Conservation (phyloP, 2,797 vertebrate genomes). For the Melanogrammus aeglefinus region DNA sequence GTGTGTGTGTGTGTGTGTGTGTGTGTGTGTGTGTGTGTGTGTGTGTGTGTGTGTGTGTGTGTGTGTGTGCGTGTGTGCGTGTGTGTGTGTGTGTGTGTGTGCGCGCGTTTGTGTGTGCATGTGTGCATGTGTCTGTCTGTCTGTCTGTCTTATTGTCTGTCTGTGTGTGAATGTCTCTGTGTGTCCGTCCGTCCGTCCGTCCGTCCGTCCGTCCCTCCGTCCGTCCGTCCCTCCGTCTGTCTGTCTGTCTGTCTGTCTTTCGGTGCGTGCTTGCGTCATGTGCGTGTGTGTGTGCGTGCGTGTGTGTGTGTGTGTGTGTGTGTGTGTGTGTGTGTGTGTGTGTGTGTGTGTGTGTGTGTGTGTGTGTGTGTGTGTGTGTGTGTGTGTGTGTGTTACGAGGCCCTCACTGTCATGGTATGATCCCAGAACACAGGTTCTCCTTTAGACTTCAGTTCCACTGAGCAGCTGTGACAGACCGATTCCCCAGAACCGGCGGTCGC, state of each 20-base stretch:
- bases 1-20: neutral
- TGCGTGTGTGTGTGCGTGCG: neutral
- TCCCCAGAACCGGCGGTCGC: neutral
- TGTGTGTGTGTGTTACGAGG: neutral
- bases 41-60: neutral
- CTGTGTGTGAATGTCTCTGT: neutral
- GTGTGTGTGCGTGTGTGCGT: constrained; percentile 2
- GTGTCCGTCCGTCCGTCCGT: neutral
- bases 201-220: neutral
- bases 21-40: too few relatives aligned
- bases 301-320: constrained; percentile 1
- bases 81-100: neutral
- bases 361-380: constrained; percentile 1
- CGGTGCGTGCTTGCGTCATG: neutral
- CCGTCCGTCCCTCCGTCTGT: neutral
- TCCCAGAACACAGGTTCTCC: neutral
- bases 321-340: neutral
- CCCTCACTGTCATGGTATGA: neutral
- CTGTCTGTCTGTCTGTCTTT: neutral
- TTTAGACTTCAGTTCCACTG: neutral
- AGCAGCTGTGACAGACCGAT: neutral
- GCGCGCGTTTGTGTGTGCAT: neutral
- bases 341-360: neutral
- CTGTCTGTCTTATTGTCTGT: neutral
- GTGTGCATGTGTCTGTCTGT: too few relatives aligned